A percentile compares a stretch with the other conserved stretches of the same genome.
Evolutionary conservation across 1,140 invertebrate species (phyloP).

Genomic region (Magallana ariakensis): DNA sequence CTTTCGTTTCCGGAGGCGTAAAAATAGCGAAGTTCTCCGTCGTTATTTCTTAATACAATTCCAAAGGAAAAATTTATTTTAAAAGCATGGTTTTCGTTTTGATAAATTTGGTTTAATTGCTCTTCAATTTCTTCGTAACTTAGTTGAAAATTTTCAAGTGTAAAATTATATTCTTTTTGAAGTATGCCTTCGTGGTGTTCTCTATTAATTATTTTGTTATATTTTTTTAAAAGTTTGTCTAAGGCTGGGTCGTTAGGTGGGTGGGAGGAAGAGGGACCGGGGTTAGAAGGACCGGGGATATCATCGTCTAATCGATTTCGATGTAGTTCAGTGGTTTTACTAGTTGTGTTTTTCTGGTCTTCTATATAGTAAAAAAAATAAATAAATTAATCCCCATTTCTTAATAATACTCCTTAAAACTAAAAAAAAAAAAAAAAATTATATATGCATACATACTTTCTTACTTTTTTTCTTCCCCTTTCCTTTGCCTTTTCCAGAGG

Average conservation of each 20-base stretch:
- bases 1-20: conserved; percentile 2
- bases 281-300: no score
- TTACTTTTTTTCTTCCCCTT: no score
- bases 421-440: no score
- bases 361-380: no score
- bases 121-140: not conserved
- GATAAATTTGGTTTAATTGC: not conserved
- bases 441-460: no score
- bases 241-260: not conserved
- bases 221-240: not conserved
- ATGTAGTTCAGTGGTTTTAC: no score
- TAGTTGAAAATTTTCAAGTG: not conserved
- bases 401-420: no score
- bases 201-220: conserved; percentile 33
- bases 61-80: conserved; percentile 21
- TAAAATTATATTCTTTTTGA: conserved; percentile 30
- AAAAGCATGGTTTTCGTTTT: not conserved
- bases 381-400: no score
- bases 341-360: no score
- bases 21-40: conserved; percentile 13
- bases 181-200: not conserved
- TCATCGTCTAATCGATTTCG: no score
- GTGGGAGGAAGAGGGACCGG: no score
- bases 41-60: not conserved
- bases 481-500: no score